Base-by-base conservation (phyloP, 2,113 vertebrate species). In the Mesitornis unicolor region DNA sequence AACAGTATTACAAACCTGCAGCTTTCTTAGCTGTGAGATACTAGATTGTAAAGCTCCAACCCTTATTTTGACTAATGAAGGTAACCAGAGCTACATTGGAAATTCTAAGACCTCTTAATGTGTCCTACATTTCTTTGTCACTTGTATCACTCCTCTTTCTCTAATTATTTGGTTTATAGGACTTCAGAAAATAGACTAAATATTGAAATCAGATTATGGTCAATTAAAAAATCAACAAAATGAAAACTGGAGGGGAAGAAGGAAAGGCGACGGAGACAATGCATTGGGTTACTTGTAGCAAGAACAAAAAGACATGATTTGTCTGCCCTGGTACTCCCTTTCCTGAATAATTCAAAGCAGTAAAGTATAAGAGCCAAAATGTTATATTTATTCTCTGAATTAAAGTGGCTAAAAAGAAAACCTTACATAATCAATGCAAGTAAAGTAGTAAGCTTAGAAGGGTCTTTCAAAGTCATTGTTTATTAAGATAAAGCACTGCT, bases 321-420 rank as follows among this genome's bases (percentile, higher is more conserved):
- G 20, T 83, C 54, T 86, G 59, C 38, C 47, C 54, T 92, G 71
- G 48, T 81, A 45, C 25, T 89, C 38, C 11, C 10, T 90, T 90
- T 83, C 42, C 51, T 93, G 71, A 95, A 86, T 93, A 89, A 94
- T 87, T 93, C 63, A 86, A 86, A 84, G 17, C 73, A 59, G 33
- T 86, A 59, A 92, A 83, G 31, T 68, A 9, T 31, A 93, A 47
- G 16, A 87, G 40, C 43, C 51, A 84, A 93, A 95, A 86, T 47
- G 16, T 81, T 86, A 10, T 47, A 74, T 90, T 1, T 42, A 47
- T 63, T 59, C 22, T 86, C 43, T 83, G 42, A 86, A 63, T 86
- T 83, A 54, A 80, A 82, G 42, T 47, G 14, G 2, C 75, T 86
- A 74, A 89, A 86, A 74, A 35, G n/a, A 77, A 87, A 94, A 75